phyloP scores from a whole-genome alignment of 2,888 invertebrate species.

The Entomobrya proxima region DNA sequence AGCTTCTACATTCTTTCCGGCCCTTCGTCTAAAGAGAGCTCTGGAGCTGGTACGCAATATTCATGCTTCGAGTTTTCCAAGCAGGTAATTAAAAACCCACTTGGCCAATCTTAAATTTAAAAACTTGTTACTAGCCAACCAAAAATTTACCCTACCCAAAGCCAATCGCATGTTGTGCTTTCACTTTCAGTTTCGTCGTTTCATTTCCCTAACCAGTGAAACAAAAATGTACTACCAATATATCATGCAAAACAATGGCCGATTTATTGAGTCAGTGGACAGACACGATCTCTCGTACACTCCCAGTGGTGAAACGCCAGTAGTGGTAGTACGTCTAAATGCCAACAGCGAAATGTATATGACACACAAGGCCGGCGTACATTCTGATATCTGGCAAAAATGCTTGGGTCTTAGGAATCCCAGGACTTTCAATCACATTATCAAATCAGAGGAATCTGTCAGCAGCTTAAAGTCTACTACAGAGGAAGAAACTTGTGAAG shows the following conservation, averaged over 20 bases:
- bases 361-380: constrained; percentile 37
- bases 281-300: not conserved
- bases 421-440: not conserved
- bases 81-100: constrained; percentile 16
- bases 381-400: constrained; percentile 55
- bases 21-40: not conserved
- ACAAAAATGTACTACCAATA: not conserved
- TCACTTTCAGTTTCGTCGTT: constrained; percentile 44
- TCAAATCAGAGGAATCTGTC: constrained; percentile 2
- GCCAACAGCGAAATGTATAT: constrained; percentile 45
- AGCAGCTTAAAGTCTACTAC: not conserved
- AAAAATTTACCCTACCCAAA: no score
- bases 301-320: not conserved
- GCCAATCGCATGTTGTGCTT: no score
- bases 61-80: constrained; percentile 49
- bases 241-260: constrained; percentile 11
- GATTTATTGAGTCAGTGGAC: not conserved
- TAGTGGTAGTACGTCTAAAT: constrained; percentile 33
- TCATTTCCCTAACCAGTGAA: constrained; percentile 12
- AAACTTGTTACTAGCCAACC: no score
- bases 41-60: not conserved
- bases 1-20: constrained; percentile 42
- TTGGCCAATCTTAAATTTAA: not conserved
- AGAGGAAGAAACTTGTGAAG: constrained; percentile 35
- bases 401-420: not conserved